Conservation (phyloP, 2,113 vertebrate genomes). For the Hippolais icterina region DNA sequence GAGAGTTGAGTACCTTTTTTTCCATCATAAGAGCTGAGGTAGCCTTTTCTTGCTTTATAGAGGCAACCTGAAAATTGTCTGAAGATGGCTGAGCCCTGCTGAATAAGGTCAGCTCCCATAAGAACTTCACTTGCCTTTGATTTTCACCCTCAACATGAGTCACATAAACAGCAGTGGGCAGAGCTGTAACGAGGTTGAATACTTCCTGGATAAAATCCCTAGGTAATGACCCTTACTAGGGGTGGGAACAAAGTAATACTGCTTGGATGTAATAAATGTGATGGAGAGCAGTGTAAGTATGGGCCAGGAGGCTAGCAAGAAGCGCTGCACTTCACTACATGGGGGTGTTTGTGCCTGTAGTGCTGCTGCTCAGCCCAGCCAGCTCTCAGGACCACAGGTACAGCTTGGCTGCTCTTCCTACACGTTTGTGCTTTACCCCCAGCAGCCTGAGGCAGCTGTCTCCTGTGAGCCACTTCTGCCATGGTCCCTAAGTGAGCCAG, state of each 20-base stretch:
- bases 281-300: background rate
- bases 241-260: background rate
- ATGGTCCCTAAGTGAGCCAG: background rate
- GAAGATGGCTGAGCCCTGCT: background rate
- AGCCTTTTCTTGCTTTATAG: background rate
- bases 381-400: background rate
- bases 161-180: background rate
- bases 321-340: fast-evolving
- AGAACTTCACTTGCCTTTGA: background rate
- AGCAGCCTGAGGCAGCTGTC: background rate
- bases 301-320: background rate
- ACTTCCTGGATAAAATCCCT: background rate
- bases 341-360: background rate
- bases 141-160: background rate
- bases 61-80: background rate
- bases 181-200: background rate
- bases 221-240: background rate
- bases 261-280: background rate
- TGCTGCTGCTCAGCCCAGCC: background rate
- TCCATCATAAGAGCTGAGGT: background rate
- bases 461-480: background rate
- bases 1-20: background rate
- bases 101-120: background rate
- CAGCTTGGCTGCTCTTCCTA: background rate
- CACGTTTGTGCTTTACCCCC: fast-evolving